Base-by-base conservation (phyloP, 2,888 invertebrate species). In the Leptinotarsa tumamoca region DNA sequence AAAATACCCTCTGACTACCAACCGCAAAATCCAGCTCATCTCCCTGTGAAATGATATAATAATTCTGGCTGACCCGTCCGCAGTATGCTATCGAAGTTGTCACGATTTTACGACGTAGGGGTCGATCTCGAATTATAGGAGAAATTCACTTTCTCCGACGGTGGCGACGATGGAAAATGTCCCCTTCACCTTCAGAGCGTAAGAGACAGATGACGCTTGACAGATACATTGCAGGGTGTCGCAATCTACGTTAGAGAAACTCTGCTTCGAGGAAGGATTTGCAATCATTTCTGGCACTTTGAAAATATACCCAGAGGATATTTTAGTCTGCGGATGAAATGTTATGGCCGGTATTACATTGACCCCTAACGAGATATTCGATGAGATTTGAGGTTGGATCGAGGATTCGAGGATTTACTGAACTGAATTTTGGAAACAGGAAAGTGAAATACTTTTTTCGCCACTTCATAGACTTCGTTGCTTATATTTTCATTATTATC, bases 31-130 rank as follows among this genome's bases (percentile, higher is more conserved):
- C 72, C 61, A 61, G 61, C 63, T 75, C 75, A 75, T 75, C 75
- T 75, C 75, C 63, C 70, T 72, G 54, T 58, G 15, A 50, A 66
- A 75, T 75, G 72, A 75, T 75, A 75, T 75, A 75, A 72, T 75
- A 72, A 72, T 71, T 75, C 75, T 68, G 68, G 71, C 66, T 72
- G 72, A 72, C 71, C 72, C 72, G 18, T 71, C 67, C 63, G 72
- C 15, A 27, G 68, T 54, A n/a, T 54, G 33, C 21, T 52, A 33
- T 54, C 52, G 33, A 27, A 63, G 63, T 63, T 43, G 63, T 63
- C 63, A 50, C 50, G 50, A 51, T 68, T 68, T 68, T 68, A 68
- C 50, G 50, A 21, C 68, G n/a, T 33, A 33, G n/a, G 63, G 43
- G n/a, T 63, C 63, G 63, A 33, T 33, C 63, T 18, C 61, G 61